Evolutionary conservation across 53 echinoderm and acorn worm species (phyloP), one percentile per base, ranked within the genome.

Genomic region (Glandiceps talaboti): DNA sequence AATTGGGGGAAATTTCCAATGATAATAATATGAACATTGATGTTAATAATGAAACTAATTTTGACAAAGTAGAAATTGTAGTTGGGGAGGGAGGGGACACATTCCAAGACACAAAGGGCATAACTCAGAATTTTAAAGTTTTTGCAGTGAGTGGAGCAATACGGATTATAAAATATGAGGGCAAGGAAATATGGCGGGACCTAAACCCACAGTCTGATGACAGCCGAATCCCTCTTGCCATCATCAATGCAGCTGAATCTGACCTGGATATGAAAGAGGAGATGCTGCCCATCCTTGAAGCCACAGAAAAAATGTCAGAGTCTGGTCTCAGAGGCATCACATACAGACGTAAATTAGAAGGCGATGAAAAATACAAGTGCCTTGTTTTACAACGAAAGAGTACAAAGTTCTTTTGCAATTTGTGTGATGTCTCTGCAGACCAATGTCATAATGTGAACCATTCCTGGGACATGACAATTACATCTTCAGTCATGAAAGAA

Each of bases 51-150:
- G 64, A 45, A 45, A 45, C 64, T 45, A 20, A 45, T 45, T 45
- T 45, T 45, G 64, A 45, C 64, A 45, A 45, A 45, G 6, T 45
- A 6, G 64, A 45, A 45, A 45, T 45, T 45, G 64, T 45, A 45
- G 64, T 45, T 45, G 64, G 64, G 64, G 64, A 45, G 64, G 64
- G 64, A 45, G 64, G 64, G 64, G 64, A 45, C 64, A 45, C 64
- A 45, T 45, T 45, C 64, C 64, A 45, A 20, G 64, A 45, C 64
- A 45, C 64, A 45, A 45, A 45, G 64, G 64, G 64, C 64, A 45
- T 45, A 45, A 45, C 64, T 45, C 64, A 45, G 20, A 45, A 45
- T 45, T 45, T 45, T 20, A 45, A 45, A 20, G 64, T 45, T 12
- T 45, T 45, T 45, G 64, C 64, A 45, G 64, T 45, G 64, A 45